A percentile compares a stretch with the other conserved stretches of the same genome.
Conservation (phyloP, 2,113 vertebrate genomes). For the Rhagologus leucostigma region DNA sequence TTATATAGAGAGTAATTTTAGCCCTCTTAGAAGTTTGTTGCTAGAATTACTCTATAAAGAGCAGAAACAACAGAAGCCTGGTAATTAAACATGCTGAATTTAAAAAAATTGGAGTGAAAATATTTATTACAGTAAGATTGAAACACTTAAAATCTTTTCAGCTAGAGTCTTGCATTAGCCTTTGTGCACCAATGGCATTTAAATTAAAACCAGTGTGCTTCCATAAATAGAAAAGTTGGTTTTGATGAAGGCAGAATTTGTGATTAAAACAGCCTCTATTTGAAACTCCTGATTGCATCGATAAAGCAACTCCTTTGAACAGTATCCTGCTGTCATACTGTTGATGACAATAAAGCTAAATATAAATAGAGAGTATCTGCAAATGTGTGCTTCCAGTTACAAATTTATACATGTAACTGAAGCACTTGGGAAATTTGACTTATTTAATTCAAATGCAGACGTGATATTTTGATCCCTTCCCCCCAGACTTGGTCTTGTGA, state of each 20-base stretch:
- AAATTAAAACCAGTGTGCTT: constrained; percentile 16
- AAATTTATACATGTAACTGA: not conserved
- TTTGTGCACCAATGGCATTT: constrained; percentile 23
- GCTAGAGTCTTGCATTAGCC: not conserved
- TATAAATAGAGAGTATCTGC: not conserved
- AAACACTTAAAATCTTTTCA: constrained; percentile 18
- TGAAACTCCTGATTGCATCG: constrained; percentile 23
- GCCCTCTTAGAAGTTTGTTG: not conserved
- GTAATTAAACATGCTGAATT: constrained; percentile 20
- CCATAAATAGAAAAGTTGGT: constrained; percentile 32
- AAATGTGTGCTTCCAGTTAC: not conserved
- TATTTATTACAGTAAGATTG: constrained; percentile 41
- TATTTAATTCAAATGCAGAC: not conserved
- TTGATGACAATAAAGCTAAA: constrained; percentile 12
- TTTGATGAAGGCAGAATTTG: constrained; percentile 30
- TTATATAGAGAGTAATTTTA: constrained; percentile 19
- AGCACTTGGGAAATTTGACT: not conserved
- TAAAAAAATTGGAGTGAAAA: not conserved
- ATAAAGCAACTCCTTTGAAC: constrained; percentile 14
- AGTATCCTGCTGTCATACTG: not conserved
- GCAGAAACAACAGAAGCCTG: constrained; percentile 11
- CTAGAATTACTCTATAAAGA: constrained; percentile 6
- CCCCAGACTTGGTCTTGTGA: not conserved
- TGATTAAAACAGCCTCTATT: constrained; percentile 1
- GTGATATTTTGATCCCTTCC: not conserved